Percentiles rank a stretch among this genome's conserved stretches.
phyloP scores from a whole-genome alignment of 2,888 invertebrate genomes.

The Andrena camellia region DNA sequence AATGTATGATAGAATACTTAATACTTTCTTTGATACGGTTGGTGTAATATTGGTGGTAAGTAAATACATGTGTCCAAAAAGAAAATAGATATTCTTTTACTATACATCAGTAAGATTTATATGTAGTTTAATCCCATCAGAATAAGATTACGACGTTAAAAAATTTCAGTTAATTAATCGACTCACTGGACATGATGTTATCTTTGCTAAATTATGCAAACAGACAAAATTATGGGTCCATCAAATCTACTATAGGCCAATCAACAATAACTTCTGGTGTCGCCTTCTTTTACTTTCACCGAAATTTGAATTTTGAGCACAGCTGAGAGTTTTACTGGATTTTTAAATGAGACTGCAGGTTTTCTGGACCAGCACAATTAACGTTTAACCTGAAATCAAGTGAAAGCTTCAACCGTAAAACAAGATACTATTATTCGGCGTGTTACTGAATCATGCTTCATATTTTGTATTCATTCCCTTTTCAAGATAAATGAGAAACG shows the following conservation, averaged over 20 bases:
- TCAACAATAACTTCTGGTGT: constrained; percentile 22
- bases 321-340: constrained; percentile 13
- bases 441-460: constrained; percentile 10
- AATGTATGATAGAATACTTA: no score
- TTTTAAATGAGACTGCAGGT: constrained; percentile 26
- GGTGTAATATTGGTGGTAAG: no score
- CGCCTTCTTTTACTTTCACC: constrained; percentile 51
- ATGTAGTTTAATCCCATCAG: no score
- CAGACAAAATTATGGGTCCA: background rate
- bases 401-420: constrained; percentile 53
- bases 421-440: constrained; percentile 42
- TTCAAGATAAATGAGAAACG: background rate
- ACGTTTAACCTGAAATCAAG: constrained; percentile 48
- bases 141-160: background rate
- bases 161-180: background rate
- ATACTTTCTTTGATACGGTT: no score
- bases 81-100: no score
- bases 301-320: constrained; percentile 59
- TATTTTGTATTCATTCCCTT: background rate
- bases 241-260: background rate
- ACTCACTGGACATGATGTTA: background rate
- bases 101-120: no score
- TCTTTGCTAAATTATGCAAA: background rate
- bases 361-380: constrained; percentile 58
- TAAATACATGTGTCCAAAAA: no score